Evolutionary conservation across 2,113 vertebrate species (phyloP).

Genomic region (Clarias macrocephalus): DNA sequence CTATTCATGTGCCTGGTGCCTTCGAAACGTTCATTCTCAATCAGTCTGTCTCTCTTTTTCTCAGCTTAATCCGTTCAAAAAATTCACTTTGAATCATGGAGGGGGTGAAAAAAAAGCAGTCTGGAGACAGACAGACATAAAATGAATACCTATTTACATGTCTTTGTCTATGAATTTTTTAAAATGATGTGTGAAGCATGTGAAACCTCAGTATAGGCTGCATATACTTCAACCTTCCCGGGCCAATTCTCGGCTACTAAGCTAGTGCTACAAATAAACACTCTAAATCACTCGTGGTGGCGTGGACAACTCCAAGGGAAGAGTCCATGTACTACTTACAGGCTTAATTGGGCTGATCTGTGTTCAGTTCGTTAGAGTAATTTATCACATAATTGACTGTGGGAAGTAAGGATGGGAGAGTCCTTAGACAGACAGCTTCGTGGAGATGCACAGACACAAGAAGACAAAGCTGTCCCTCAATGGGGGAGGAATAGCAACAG

Average conservation of each 20-base stretch:
- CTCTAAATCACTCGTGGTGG: constrained; percentile 43
- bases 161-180: constrained; percentile 38
- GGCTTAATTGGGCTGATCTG: constrained; percentile 58
- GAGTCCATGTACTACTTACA: constrained; percentile 52
- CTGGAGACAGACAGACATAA: constrained; percentile 31
- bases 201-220: not conserved
- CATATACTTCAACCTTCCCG: not conserved
- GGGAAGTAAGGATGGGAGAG: constrained; percentile 48
- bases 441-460: constrained; percentile 37
- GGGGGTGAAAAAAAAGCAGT: not conserved
- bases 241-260: constrained; percentile 29
- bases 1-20: constrained; percentile 37
- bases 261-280: constrained; percentile 44
- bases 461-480: constrained; percentile 35
- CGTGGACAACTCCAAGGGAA: constrained; percentile 42
- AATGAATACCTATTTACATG: constrained; percentile 36
- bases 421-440: constrained; percentile 48
- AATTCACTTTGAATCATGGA: constrained; percentile 34
- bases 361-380: constrained; percentile 57
- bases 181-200: constrained; percentile 1
- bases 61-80: constrained; percentile 48
- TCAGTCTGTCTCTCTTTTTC: constrained; percentile 37
- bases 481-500: not conserved
- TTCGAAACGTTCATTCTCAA: constrained; percentile 47
- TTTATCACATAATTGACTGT: constrained; percentile 58